phyloP scores from a whole-genome alignment of 2,888 invertebrate species.

The Dryadula phaetusa region DNA sequence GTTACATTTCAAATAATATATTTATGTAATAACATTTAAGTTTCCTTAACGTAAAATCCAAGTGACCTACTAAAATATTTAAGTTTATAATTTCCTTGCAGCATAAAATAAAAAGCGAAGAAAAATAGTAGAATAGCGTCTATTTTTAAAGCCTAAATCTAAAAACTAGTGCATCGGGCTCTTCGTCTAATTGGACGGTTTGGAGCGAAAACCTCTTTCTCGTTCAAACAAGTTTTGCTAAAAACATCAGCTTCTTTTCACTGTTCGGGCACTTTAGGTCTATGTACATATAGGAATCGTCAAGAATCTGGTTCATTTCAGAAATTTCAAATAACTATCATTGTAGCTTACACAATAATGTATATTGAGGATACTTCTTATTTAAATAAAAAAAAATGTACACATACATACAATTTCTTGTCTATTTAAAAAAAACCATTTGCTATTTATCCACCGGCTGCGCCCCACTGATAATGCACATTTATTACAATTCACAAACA shows the following conservation, averaged over 20 bases:
- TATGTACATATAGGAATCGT: constrained; percentile 13
- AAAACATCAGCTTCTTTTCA: constrained; percentile 38
- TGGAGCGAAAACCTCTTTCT: constrained; percentile 37
- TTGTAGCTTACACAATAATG: background rate
- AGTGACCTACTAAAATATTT: background rate
- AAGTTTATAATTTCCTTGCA: background rate
- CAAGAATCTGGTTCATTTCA: constrained; percentile 9
- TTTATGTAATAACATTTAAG: background rate
- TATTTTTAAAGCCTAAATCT: constrained; percentile 25
- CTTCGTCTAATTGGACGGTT: constrained; percentile 51
- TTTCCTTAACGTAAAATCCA: background rate
- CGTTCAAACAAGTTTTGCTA: constrained; percentile 38
- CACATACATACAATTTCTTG: too few species aligned
- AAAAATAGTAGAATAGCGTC: constrained; percentile 24
- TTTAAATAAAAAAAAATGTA: background rate
- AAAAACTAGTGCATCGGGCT: constrained; percentile 37
- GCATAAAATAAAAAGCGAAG: background rate
- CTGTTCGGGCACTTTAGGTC: constrained; percentile 19
- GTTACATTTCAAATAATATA: background rate
- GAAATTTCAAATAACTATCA: background rate
- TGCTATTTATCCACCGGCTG: constrained; percentile 7
- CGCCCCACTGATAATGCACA: constrained; percentile 56
- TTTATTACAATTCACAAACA: constrained; percentile 50
- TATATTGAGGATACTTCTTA: background rate
- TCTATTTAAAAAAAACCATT: too few species aligned